phyloP scores from a whole-genome alignment of 2,113 vertebrate genomes.

The Oceanites oceanicus region DNA sequence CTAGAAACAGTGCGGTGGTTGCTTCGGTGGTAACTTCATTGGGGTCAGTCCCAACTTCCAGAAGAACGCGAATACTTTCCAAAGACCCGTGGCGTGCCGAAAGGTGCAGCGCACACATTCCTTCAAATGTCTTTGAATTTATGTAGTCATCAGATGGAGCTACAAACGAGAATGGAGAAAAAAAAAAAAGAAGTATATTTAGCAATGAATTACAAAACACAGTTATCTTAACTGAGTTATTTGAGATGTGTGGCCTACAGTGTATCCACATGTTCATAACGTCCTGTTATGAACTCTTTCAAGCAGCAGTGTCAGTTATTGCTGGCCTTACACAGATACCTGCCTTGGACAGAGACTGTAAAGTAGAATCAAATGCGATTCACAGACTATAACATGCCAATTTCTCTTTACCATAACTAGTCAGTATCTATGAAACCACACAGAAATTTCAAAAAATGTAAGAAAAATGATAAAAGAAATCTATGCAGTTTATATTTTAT shows the following conservation, averaged over 20 bases:
- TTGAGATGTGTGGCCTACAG: neutral
- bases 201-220: neutral
- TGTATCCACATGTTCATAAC: fast-evolving
- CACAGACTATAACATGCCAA: fast-evolving
- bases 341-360: neutral
- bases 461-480: neutral
- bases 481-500: neutral
- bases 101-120: conserved; percentile 83
- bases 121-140: conserved; percentile 84
- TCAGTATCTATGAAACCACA: neutral
- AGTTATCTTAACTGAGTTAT: neutral
- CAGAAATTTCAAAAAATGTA: neutral
- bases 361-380: neutral
- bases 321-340: neutral
- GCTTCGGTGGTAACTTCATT: conserved; percentile 82
- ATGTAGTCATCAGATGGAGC: conserved; percentile 75
- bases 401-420: neutral
- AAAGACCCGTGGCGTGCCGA: conserved; percentile 80
- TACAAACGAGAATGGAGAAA: neutral
- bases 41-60: conserved; percentile 79
- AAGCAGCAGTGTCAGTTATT: neutral
- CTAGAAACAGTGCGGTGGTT: conserved; percentile 87
- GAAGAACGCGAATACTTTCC: conserved; percentile 73
- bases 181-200: neutral
- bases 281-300: neutral